Conservation (phyloP, 2,888 invertebrate species). For the Pimpla rufipes region DNA sequence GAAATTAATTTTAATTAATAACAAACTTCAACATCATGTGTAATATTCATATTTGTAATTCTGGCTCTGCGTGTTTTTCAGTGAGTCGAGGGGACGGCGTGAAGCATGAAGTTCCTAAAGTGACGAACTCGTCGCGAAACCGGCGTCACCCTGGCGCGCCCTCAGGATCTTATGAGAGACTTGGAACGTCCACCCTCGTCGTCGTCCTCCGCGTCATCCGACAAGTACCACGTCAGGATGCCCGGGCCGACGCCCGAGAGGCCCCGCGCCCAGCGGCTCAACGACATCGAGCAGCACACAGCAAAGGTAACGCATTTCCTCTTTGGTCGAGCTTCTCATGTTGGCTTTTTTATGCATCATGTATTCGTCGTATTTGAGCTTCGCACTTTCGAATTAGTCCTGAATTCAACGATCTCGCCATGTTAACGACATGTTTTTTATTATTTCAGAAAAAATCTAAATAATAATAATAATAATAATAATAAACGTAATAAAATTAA, state of each 20-base stretch:
- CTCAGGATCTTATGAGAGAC: slow-evolving; percentile 80
- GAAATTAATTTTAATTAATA: too few species aligned
- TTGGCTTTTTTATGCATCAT: neutral
- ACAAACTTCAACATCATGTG: too few species aligned
- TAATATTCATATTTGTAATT: neutral
- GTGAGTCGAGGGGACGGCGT: slow-evolving; percentile 36
- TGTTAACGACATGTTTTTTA: too few species aligned
- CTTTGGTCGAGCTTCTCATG: neutral
- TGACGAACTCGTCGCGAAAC: slow-evolving; percentile 28
- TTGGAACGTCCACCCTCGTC: slow-evolving; percentile 78
- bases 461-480: too few species aligned
- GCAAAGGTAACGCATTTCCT: slow-evolving; percentile 76
- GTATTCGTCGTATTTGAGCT: too few species aligned
- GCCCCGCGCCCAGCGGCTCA: slow-evolving; percentile 83
- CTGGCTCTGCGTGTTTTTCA: slow-evolving; percentile 14
- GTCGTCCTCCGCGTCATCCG: slow-evolving; percentile 79
- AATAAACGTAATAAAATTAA: too few species aligned
- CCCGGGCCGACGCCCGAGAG: slow-evolving; percentile 83
- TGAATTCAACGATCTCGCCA: too few species aligned
- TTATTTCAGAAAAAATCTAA: too few species aligned
- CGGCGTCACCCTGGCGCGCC: slow-evolving; percentile 80
- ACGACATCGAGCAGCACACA: slow-evolving; percentile 83
- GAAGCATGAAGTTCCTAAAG: slow-evolving; percentile 63
- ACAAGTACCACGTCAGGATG: slow-evolving; percentile 78
- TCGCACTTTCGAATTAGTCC: too few species aligned